Evolutionary conservation across 2,888 invertebrate genomes (phyloP), one percentile per base, ranked within the genome.

Genomic region (Drosophila meridiana): DNA sequence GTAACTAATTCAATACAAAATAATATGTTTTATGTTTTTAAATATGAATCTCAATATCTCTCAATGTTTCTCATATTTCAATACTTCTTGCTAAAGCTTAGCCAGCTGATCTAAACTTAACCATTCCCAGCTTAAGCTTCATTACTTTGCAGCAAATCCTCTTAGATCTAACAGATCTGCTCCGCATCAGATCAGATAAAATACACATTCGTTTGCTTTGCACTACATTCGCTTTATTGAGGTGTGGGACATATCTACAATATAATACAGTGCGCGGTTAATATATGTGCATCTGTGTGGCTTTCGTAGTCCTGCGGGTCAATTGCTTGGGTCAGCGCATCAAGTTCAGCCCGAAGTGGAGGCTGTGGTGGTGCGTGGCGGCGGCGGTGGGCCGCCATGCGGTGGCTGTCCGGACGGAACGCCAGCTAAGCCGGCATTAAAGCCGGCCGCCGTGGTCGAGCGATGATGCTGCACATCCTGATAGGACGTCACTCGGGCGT

Each of bases 331-430:
- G 20, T 52, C 40, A 3, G 36, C 13, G 9, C 14, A 20, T 20
- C 30, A 9, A n/a, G 26, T 3, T 66, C 20, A 78, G 28, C 76
- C 74, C 3, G 74, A 50, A 14, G 72, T 34, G 50, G 66, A 0
- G 14, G 72, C 63, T n/a, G 56, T 9, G 8, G 78, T 73, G n/a
- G 53, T 71, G n/a, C 69, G 75, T 5, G 69, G 66, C 5, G 78
- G 69, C 20, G 83, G 86, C 0, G 81, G 72, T 2, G 65, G 45
- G 34, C 61, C 45, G 11, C 61, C 62, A 11, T 8, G 63, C 20
- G 78, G 76, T 7, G 72, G 79, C 34, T n/a, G 53, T 0, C 78
- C 78, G 2, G 80, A 67, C 0, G 73, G 62, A 11, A 38, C 69
- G n/a, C 47, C 45, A 26, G 74, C 78, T 4, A 71, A 30, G 30